Conservation (phyloP, 2,797 vertebrate species). For the Tragelaphus oryx region DNA sequence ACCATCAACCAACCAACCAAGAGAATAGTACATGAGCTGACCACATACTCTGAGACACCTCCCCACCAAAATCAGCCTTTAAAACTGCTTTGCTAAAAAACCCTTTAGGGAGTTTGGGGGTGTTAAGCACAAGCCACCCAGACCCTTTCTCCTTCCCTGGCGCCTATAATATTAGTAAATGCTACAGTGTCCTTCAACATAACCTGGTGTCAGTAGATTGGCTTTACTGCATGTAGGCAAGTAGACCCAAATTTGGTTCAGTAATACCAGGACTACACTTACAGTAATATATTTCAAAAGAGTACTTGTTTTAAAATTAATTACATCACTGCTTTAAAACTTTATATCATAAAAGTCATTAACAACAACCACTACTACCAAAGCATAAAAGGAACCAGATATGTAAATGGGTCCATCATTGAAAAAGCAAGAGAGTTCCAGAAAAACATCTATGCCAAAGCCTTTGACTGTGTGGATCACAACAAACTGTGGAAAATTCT, state of each 20-base stretch:
- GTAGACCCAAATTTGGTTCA: neutral
- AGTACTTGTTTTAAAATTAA: neutral
- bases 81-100: neutral
- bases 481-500: neutral
- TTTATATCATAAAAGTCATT: neutral
- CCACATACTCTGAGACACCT: neutral
- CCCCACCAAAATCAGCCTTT: neutral
- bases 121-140: neutral
- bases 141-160: neutral
- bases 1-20: neutral
- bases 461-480: neutral
- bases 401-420: neutral
- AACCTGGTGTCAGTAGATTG: neutral
- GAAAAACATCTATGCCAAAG: neutral
- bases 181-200: neutral
- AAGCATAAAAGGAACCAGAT: constrained; percentile 4
- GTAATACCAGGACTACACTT: neutral
- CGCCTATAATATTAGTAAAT: neutral
- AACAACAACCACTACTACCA: neutral
- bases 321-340: neutral
- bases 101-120: neutral
- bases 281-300: neutral
- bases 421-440: neutral
- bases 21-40: neutral
- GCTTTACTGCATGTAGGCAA: neutral